These are phyloP conservation scores for Channa striata DNA, from an alignment of 2,797 vertebrate genomes.

Conservation along the genomic window DNA sequence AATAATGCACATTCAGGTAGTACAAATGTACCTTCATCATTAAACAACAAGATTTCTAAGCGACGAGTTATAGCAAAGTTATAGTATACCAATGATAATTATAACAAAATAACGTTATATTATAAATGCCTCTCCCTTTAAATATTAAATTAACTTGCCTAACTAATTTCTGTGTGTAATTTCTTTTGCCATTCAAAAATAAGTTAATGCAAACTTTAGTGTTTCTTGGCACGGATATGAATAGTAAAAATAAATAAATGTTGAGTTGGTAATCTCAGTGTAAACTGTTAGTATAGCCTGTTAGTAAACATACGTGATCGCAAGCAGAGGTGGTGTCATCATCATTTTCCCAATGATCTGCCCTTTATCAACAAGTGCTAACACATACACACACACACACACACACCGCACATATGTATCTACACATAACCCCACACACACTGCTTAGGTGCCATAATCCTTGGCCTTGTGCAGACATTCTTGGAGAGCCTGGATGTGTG, in stretches of 20 bases:
- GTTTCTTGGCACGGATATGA: not conserved
- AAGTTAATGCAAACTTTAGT: no score
- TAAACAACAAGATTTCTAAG: no score
- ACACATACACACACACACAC: slow-evolving; percentile 19
- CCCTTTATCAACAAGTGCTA: slow-evolving; percentile 58
- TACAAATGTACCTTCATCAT: no score
- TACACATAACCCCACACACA: slow-evolving; percentile 16
- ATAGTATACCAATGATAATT: no score
- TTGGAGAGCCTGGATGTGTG: slow-evolving; percentile 67
- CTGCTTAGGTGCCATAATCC: slow-evolving; percentile 57
- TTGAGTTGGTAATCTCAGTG: slow-evolving; percentile 9
- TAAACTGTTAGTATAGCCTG: slow-evolving; percentile 1
- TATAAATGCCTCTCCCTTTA: no score
- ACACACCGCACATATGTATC: not conserved
- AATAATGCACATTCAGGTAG: no score
- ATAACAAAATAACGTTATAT: no score
- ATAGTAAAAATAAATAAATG: not conserved
- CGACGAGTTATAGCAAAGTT: no score
- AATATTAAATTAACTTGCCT: no score
- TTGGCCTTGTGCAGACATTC: slow-evolving; percentile 71
- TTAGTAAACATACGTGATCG: slow-evolving; percentile 42
- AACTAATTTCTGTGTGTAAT: no score
- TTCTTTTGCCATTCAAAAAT: no score
- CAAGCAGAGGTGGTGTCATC: slow-evolving; percentile 34
- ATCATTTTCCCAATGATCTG: slow-evolving; percentile 49